Evolutionary conservation across 1,140 invertebrate genomes (phyloP).

Genomic region (Drosophila cardini): DNA sequence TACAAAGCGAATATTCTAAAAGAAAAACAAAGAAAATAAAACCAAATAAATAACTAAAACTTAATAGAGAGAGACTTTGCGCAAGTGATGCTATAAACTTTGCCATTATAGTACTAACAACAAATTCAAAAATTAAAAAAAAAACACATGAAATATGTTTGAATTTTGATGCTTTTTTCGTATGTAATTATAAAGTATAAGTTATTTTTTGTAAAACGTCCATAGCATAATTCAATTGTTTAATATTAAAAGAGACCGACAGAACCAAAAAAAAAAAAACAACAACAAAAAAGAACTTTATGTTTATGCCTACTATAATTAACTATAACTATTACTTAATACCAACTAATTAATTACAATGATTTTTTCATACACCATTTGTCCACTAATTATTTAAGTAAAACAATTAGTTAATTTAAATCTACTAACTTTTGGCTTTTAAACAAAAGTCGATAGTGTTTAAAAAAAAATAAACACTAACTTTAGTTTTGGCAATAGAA

Average conservation of each 20-base stretch:
- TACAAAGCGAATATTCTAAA: conserved; percentile 29
- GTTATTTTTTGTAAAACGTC: conserved; percentile 58
- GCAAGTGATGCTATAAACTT: conserved; percentile 11
- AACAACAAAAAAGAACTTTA: neutral
- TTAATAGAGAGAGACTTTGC: conserved; percentile 19
- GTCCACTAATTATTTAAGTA: conserved; percentile 73
- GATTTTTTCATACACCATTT: conserved; percentile 39
- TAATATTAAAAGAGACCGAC: conserved; percentile 39
- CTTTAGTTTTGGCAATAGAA: no score
- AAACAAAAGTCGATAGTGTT: neutral
- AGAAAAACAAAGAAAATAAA: conserved; percentile 3
- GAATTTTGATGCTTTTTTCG: conserved; percentile 29
- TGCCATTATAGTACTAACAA: conserved; percentile 6
- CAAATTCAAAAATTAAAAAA: conserved; percentile 2
- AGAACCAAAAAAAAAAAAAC: neutral
- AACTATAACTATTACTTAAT: conserved; percentile 26
- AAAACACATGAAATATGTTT: neutral
- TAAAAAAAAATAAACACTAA: no score
- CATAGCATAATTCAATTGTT: conserved; percentile 70
- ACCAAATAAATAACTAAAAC: conserved; percentile 5
- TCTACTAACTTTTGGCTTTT: conserved; percentile 14
- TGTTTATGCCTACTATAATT: conserved; percentile 14
- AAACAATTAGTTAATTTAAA: conserved; percentile 78
- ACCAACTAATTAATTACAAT: conserved; percentile 6
- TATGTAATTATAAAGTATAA: conserved; percentile 36